Conservation (phyloP, 2,113 vertebrate genomes). For the human (Homo sapiens) region GRCh38 chr21:10569001-10569500, state of each 20-base stretch:
- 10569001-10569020: background rate
- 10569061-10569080: background rate
- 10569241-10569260: too few species aligned
- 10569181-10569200: background rate
- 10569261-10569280: background rate
- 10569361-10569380: background rate
- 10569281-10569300: background rate
- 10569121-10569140: background rate
- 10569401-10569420: background rate
- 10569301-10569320: background rate
- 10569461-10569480: conserved; percentile 92
- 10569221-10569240: background rate
- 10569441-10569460: conserved; percentile 87
- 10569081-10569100: background rate
- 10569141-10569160: background rate
- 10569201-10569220: background rate
- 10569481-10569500: conserved; percentile 92
- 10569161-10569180: background rate
- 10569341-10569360: background rate
- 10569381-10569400: background rate
- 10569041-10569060: background rate
- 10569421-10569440: conserved; percentile 82
- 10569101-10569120: background rate
- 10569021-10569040: background rate
- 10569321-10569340: too few species aligned